Conservation (phyloP, 2,113 vertebrate genomes). For the Phoenicopterus ruber region DNA sequence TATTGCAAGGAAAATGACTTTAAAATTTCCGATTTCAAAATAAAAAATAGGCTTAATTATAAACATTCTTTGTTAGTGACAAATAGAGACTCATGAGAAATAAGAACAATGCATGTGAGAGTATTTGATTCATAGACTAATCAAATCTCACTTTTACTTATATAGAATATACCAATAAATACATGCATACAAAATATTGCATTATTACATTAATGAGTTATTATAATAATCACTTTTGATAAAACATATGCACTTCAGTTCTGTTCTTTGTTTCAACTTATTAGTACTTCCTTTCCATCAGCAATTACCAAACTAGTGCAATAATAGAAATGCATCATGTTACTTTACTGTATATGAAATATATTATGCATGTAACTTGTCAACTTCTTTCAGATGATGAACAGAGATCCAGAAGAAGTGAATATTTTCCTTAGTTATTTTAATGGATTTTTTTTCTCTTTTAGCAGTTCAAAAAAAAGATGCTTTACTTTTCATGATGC, state of each 20-base stretch:
- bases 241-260: not conserved
- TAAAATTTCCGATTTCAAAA: not conserved
- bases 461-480: not conserved
- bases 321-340: rapidly evolving
- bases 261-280: not conserved
- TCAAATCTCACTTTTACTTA: not conserved
- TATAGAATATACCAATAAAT: not conserved
- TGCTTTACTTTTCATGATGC: not conserved
- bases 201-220: not conserved
- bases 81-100: not conserved
- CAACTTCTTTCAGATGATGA: not conserved
- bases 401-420: not conserved
- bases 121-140: not conserved
- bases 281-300: not conserved
- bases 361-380: not conserved
- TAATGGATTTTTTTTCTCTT: not conserved
- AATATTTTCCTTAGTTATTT: not conserved
- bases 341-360: not conserved
- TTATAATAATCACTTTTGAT: not conserved
- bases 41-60: not conserved
- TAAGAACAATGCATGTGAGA: not conserved
- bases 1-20: not conserved
- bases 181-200: rapidly evolving
- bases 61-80: not conserved
- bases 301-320: not conserved